A percentile compares a stretch with the other conserved stretches of the same genome.
phyloP scores from a whole-genome alignment of 2,113 vertebrate species.

The Melanostigma gelatinosum region DNA sequence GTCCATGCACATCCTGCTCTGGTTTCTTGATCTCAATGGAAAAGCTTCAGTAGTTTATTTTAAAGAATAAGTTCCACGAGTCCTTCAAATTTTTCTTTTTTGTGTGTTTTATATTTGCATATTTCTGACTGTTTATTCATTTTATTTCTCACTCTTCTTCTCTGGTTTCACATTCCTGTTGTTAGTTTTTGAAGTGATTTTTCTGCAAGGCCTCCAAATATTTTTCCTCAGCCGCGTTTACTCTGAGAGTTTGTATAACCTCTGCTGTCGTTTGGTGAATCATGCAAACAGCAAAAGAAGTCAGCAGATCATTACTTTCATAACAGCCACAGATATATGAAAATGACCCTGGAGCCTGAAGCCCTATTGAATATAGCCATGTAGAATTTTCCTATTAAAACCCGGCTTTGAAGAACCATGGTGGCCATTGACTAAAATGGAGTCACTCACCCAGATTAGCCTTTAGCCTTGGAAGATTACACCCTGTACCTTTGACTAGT shows the following conservation, averaged over 20 bases:
- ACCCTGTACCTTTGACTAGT: constrained; percentile 72
- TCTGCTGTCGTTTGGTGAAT: background rate
- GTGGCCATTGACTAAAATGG: constrained; percentile 57
- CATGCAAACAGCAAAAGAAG: constrained; percentile 34
- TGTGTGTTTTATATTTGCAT: background rate
- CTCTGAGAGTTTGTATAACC: background rate
- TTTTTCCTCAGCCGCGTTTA: background rate
- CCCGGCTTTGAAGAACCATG: constrained; percentile 26
- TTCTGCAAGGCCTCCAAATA: background rate
- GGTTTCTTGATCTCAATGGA: background rate
- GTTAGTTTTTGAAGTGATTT: too few species aligned
- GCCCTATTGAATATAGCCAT: constrained; percentile 26
- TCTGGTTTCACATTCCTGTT: background rate
- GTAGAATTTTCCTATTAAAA: constrained; percentile 46
- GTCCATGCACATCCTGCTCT: background rate
- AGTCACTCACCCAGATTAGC: constrained; percentile 73
- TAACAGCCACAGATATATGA: constrained; percentile 55
- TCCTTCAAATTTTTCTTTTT: too few species aligned
- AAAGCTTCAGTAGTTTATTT: background rate
- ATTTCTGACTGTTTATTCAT: background rate
- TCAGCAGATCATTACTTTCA: constrained; percentile 49
- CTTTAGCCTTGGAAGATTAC: constrained; percentile 77
- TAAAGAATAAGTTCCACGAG: background rate
- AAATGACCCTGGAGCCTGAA: constrained; percentile 50
- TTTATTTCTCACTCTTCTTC: background rate